Evolutionary conservation across 2,888 invertebrate species (phyloP).

Genomic region (Acronicta aceris): DNA sequence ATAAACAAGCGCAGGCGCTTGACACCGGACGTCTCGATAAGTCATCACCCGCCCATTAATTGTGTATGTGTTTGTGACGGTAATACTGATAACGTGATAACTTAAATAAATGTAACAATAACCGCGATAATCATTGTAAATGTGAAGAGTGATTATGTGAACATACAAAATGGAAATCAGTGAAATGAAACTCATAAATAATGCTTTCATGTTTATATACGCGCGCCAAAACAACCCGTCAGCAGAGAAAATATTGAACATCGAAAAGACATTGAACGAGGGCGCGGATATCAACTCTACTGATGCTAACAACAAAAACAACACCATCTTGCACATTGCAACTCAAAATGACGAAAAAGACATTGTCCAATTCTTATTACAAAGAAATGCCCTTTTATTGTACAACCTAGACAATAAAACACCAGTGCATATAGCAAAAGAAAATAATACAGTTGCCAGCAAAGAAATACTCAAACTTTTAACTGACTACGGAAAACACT

Average conservation of each 20-base stretch:
- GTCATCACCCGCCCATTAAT: constrained; percentile 14
- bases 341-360: constrained; percentile 44
- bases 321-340: constrained; percentile 53
- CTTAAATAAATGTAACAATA: neutral
- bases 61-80: neutral
- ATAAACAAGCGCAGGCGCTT: constrained; percentile 7
- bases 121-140: constrained; percentile 8
- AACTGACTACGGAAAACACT: constrained; percentile 19
- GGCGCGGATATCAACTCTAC: constrained; percentile 52
- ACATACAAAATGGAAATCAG: constrained; percentile 33
- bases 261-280: constrained; percentile 36
- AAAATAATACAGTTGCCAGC: constrained; percentile 30
- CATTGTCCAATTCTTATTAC: constrained; percentile 43
- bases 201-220: constrained; percentile 48
- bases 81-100: constrained; percentile 4
- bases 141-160: constrained; percentile 2
- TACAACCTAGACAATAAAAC: constrained; percentile 35
- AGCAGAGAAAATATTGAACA: constrained; percentile 42
- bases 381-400: constrained; percentile 32
- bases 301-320: constrained; percentile 47
- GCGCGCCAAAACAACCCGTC: constrained; percentile 42
- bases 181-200: constrained; percentile 40
- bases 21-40: constrained; percentile 20
- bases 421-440: constrained; percentile 44
- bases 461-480: constrained; percentile 42